Evolutionary conservation across 1,140 invertebrate species (phyloP).

Genomic region (Chlorops oryzae): DNA sequence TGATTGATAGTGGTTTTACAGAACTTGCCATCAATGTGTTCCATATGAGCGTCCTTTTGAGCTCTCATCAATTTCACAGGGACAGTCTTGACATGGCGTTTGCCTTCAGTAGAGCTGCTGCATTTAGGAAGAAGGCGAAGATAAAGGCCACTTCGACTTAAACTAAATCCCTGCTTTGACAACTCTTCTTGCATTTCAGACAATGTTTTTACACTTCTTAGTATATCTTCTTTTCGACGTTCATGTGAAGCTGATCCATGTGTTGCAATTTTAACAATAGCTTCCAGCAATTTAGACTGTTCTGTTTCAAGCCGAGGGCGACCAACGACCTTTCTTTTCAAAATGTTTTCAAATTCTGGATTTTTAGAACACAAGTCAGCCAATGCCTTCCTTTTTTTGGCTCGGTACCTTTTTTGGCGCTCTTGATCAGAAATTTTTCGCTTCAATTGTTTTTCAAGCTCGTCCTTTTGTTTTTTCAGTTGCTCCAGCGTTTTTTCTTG

Average conservation of each 20-base stretch:
- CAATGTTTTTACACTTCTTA: neutral
- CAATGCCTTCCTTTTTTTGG: too few relatives aligned
- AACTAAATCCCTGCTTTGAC: neutral
- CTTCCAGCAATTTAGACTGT: too few relatives aligned
- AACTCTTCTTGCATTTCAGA: neutral
- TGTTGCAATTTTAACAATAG: neutral
- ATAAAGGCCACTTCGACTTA: neutral
- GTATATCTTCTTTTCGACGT: neutral
- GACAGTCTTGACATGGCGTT: too few relatives aligned
- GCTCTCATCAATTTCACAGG: neutral
- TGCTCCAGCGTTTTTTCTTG: too few relatives aligned
- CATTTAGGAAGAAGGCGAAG: neutral
- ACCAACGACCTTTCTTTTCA: conserved; percentile 9
- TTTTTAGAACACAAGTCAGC: neutral
- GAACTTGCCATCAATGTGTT: conserved; percentile 19
- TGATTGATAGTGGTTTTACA: conserved; percentile 12
- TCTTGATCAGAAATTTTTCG: too few relatives aligned
- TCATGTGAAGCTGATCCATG: neutral
- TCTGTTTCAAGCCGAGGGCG: too few relatives aligned
- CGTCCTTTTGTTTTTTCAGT: too few relatives aligned
- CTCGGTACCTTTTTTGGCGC: too few relatives aligned
- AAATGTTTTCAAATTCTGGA: neutral
- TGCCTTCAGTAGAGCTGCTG: too few relatives aligned
- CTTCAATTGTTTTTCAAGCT: too few relatives aligned
- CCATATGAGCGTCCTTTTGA: neutral